These are phyloP conservation scores for Troides oblongomaculatus DNA, from an alignment of 2,888 invertebrate species.

Conservation along the genomic window DNA sequence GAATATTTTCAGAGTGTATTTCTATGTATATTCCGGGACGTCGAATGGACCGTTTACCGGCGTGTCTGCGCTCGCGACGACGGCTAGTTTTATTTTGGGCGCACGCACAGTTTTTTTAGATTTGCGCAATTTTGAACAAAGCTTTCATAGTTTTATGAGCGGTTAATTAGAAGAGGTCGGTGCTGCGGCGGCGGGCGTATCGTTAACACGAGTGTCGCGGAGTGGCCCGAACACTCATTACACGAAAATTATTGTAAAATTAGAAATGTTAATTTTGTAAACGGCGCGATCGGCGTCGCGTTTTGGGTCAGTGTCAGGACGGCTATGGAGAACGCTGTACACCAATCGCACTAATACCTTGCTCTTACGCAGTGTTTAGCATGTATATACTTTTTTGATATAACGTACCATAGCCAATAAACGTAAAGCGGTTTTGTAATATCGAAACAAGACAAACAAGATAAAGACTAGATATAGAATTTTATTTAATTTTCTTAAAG, in stretches of 20 bases:
- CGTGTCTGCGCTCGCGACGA: constrained; percentile 45
- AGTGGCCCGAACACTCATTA: constrained; percentile 29
- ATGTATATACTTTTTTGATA: background rate
- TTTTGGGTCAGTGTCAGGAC: constrained; percentile 40
- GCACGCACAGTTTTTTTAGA: constrained; percentile 42
- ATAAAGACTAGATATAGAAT: too few relatives aligned
- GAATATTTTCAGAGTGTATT: constrained; percentile 48
- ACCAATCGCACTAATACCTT: background rate
- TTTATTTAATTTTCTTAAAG: too few relatives aligned
- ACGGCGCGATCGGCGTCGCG: constrained; percentile 33
- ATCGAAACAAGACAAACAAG: too few relatives aligned
- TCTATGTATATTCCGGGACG: constrained; percentile 48
- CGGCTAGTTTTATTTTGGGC: constrained; percentile 54
- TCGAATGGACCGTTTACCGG: constrained; percentile 39
- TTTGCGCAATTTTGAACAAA: constrained; percentile 51
- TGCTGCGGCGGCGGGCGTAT: constrained; percentile 22
- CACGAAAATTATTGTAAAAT: constrained; percentile 32
- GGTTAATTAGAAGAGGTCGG: constrained; percentile 38
- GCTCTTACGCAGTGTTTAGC: background rate
- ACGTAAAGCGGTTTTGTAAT: background rate
- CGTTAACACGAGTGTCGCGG: constrained; percentile 31
- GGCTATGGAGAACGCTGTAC: constrained; percentile 23
- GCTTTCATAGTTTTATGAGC: constrained; percentile 42
- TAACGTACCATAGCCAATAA: background rate
- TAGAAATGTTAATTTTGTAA: constrained; percentile 39